Conservation (phyloP, 1,140 invertebrate species). For the Saccostrea cuccullata region DNA sequence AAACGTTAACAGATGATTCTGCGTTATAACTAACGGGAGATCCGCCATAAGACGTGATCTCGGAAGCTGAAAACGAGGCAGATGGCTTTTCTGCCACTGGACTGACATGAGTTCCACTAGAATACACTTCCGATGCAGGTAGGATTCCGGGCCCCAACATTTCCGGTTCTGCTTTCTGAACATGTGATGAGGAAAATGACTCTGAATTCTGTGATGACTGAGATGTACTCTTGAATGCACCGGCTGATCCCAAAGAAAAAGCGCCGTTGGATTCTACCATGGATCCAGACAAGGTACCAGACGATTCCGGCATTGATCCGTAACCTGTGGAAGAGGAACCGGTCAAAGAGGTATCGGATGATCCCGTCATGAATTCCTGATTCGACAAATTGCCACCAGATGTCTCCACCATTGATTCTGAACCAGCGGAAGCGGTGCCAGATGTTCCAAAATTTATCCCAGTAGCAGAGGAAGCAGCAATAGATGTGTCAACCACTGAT, state of each 20-base stretch:
- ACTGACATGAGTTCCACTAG: background rate
- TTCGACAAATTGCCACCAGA: no score
- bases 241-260: no score
- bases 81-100: background rate
- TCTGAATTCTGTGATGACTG: no score
- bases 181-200: background rate
- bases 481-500: background rate
- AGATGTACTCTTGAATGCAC: no score
- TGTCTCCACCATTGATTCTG: background rate
- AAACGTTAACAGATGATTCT: background rate
- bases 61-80: background rate
- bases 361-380: no score
- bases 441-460: no score
- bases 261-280: no score
- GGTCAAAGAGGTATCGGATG: no score
- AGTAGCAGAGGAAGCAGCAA: background rate
- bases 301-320: no score
- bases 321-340: no score
- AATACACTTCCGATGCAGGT: background rate
- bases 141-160: background rate
- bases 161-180: no score
- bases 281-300: no score
- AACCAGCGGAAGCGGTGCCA: background rate
- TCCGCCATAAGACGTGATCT: background rate
- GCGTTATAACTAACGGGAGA: background rate